Base-by-base conservation (phyloP, 2,113 vertebrate genomes). In the Pampusana beccarii region DNA sequence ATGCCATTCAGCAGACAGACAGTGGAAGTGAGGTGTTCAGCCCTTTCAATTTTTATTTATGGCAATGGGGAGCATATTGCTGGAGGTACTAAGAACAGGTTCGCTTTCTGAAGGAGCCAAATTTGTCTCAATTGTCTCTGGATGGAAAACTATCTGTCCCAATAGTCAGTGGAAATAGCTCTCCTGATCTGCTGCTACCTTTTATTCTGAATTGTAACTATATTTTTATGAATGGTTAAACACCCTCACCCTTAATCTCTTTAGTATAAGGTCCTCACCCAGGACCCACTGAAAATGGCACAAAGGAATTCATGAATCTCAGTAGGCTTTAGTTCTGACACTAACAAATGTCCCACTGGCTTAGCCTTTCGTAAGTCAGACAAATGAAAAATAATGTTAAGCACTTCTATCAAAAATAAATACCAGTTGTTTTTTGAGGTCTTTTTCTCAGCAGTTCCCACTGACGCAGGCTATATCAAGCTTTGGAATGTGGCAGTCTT, bases 381-480 rank as follows among this genome's bases (percentile, higher is more conserved):
- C 82, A 95, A 95, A 96, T 92, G 82, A 94, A 71, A 77, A 90
- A 89, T 60, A 86, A 89, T 87, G 85, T 87, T 87, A 97, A 92
- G 46, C 60, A 84, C 25, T 94, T 95, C 56, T 69, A 85, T 77
- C 11, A 90, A 77, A 75, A 94, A 81, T 60, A 94, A 80, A 78
- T 57, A 40, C 61, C 33, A 60, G 28, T 84, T 89, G 40, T 86
- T 96, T 94, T 75, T 25, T 31, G 74, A 90, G 58, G 4, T 80
- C 62, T 94, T 95, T 94, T 69, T 62, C 85, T 90, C 64, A 95
- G 77, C 34, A 60, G n/a, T 94, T 95, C 51, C 36, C 64, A 90
- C 31, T 92, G 77, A 80, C 90, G 64, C 58, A 93, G 67, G 40
- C 64, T 90, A 34, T 33, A 80, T 25, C 16, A 5, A 53, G 40